Conservation (phyloP, 1,140 invertebrate species). For the Solenopsis invicta region DNA sequence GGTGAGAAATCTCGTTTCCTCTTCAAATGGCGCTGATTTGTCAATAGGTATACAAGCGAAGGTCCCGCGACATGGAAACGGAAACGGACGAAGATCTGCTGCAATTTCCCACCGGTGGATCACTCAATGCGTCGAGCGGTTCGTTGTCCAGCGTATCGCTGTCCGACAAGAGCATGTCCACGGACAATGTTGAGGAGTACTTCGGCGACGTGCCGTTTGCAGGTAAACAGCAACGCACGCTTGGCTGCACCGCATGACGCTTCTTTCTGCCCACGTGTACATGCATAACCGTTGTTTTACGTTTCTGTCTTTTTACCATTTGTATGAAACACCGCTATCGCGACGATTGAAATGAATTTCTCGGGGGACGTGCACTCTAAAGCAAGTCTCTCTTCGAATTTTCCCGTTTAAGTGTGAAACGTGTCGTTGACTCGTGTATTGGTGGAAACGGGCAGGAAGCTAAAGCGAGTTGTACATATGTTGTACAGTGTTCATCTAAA, state of each 20-base stretch:
- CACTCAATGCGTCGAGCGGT: slow-evolving; percentile 88
- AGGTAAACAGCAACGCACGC: slow-evolving; percentile 90
- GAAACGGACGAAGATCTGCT: slow-evolving; percentile 90
- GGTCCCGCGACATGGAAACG: slow-evolving; percentile 93
- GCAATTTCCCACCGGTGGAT: slow-evolving; percentile 87
- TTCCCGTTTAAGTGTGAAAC: not conserved
- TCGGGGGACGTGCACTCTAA: slow-evolving; percentile 1
- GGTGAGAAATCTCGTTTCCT: slow-evolving; percentile 3
- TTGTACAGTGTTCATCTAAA: slow-evolving; percentile 2
- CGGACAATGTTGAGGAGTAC: slow-evolving; percentile 95
- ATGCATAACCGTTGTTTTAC: slow-evolving; percentile 86
- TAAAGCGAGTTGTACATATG: slow-evolving; percentile 18
- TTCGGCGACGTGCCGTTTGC: slow-evolving; percentile 95
- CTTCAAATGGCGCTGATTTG: slow-evolving; percentile 59
- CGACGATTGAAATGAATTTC: slow-evolving; percentile 27
- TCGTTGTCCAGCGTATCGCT: slow-evolving; percentile 90
- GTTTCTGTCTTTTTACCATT: slow-evolving; percentile 83
- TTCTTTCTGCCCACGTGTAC: slow-evolving; percentile 85
- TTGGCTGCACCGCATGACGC: slow-evolving; percentile 88
- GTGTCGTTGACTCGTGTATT: not conserved
- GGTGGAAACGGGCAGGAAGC: not conserved
- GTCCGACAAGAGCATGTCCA: slow-evolving; percentile 93
- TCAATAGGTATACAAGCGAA: slow-evolving; percentile 91
- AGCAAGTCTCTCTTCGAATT: slow-evolving; percentile 32
- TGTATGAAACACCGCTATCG: slow-evolving; percentile 65